Base-by-base conservation (phyloP, 2,113 vertebrate species). In the Myrmecobius fasciatus region DNA sequence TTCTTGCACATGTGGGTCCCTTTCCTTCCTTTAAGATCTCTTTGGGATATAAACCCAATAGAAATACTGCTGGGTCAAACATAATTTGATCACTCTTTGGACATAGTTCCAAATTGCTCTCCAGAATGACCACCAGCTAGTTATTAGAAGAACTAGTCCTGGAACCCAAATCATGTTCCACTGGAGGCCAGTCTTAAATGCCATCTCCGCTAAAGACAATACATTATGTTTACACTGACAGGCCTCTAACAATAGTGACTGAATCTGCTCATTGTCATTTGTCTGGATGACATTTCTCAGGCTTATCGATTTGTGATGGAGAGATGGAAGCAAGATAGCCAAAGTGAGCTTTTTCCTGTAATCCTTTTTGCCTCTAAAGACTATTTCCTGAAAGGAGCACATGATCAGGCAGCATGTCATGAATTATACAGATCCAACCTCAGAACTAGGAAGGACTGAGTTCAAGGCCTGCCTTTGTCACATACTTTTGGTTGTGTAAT, bases 161-260 rank as follows among this genome's bases (percentile, higher is more conserved):
- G 12, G 8, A 96, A 92, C 43, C 67, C 54, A 90, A 48, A 89
- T 47, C 24, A 43, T 9, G 25, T 46, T 36, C 31, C 67, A 75
- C 22, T 53, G 52, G 8, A 94, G 88, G 92, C 52, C 10, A 17
- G 92, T 92, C 26, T 54, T 8, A 88, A 93, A 67, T 28, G 54
- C 52, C 25, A 88, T 28, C 43, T 67, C 91, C 93, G 52, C 83
- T 89, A 94, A 88, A n/a, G 93, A 52, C 52, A 96, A 43, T 53
- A n/a, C 43, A 51, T 52, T n/a, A 46, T 9, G 3, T 83, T 51
- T 89, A 0, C 26, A 83, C 94, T 0, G 22, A 92, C 3, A 24
- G 36, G 36, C 8, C 60, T 36, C 89, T 94, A 96, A 92, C 47
- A 94, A 60, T 49, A 90, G 94, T 51, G 26, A 90, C 5, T 24